phyloP scores from a whole-genome alignment of 2,113 vertebrate genomes.

The Chamaea fasciata region DNA sequence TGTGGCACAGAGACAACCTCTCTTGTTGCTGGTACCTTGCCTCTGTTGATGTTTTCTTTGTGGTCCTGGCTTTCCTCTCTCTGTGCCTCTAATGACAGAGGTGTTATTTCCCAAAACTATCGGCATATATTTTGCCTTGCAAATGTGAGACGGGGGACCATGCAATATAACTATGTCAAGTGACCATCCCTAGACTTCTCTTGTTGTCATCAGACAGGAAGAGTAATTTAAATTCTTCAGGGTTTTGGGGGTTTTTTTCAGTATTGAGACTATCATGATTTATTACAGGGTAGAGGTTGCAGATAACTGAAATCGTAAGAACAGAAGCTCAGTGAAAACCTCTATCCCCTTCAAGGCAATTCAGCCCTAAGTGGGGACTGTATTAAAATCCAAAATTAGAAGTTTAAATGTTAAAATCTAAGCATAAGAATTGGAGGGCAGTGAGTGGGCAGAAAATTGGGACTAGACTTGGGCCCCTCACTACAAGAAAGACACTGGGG shows the following conservation, averaged over 20 bases:
- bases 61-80: background rate
- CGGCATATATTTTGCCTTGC: background rate
- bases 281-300: background rate
- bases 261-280: background rate
- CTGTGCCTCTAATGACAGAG: background rate
- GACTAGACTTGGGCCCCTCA: background rate
- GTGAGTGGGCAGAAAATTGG: background rate
- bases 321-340: background rate
- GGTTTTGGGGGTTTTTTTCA: background rate
- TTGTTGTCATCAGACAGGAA: background rate
- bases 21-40: background rate
- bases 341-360: background rate
- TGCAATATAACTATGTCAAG: fast-evolving
- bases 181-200: background rate
- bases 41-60: background rate
- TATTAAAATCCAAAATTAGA: background rate
- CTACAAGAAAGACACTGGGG: background rate
- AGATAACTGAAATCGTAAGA: background rate
- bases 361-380: background rate
- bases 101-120: background rate
- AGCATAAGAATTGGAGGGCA: background rate
- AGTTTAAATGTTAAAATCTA: background rate
- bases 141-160: background rate
- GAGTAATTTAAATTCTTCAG: background rate
- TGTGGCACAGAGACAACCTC: background rate